Conservation (phyloP, 1,140 invertebrate genomes). For the Drosophila grimshawi region DNA sequence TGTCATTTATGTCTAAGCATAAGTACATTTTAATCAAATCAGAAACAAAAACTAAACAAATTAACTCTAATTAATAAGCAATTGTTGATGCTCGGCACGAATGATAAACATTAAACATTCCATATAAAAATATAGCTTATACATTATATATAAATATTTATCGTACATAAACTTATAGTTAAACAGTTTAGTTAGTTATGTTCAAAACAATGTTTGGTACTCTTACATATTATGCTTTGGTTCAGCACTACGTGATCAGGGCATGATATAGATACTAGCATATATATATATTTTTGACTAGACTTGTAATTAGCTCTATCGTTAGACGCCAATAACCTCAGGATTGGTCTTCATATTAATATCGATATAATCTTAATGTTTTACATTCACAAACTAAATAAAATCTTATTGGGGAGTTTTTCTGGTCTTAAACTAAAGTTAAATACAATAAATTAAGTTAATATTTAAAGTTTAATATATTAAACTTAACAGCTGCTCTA, state of each 20-base stretch:
- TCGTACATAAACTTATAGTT: constrained; percentile 24
- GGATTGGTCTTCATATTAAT: constrained; percentile 72
- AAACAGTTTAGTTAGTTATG: constrained; percentile 30
- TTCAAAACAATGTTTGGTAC: constrained; percentile 20
- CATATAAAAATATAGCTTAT: constrained; percentile 18
- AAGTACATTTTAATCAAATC: constrained; percentile 67
- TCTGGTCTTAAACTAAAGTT: background rate
- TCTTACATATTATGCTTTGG: constrained; percentile 33
- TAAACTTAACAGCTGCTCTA: too few relatives aligned
- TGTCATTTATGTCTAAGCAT: constrained; percentile 39
- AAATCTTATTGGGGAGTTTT: constrained; percentile 1
- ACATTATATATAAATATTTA: constrained; percentile 40
- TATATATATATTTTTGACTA: constrained; percentile 30
- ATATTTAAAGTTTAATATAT: too few relatives aligned
- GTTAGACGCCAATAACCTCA: constrained; percentile 73
- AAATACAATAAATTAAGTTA: too few relatives aligned
- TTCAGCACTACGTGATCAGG: constrained; percentile 49
- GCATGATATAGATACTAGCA: constrained; percentile 65
- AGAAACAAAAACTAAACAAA: background rate
- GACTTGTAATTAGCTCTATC: constrained; percentile 58
- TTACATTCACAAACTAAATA: background rate
- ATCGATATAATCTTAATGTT: constrained; percentile 3
- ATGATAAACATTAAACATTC: constrained; percentile 61
- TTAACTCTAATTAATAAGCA: constrained; percentile 53
- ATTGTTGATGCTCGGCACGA: constrained; percentile 79